These are phyloP conservation scores for Lithophane socia DNA, from an alignment of 2,888 invertebrate species.

Conservation along the genomic window DNA sequence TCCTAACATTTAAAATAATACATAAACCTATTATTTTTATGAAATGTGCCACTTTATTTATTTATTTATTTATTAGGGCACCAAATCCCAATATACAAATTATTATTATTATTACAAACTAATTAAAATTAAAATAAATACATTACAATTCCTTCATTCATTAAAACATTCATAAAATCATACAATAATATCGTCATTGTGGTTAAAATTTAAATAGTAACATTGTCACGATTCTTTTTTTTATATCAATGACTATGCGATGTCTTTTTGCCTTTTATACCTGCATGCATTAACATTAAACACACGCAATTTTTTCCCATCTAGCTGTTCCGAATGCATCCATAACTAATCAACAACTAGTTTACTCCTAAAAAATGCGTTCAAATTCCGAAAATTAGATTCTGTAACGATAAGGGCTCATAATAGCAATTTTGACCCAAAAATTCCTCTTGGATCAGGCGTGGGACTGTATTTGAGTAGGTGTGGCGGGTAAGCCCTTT, in stretches of 20 bases:
- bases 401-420: conserved; percentile 15
- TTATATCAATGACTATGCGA: too few relatives aligned
- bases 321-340: not conserved
- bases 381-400: conserved; percentile 33
- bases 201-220: too few relatives aligned
- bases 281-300: not conserved
- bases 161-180: too few relatives aligned
- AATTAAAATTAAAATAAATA: too few relatives aligned
- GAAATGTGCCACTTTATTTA: not conserved
- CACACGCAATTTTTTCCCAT: conserved; percentile 4
- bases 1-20: not conserved
- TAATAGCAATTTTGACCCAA: conserved; percentile 45
- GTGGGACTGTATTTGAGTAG: conserved; percentile 75
- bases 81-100: too few relatives aligned
- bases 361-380: conserved; percentile 29
- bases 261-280: not conserved
- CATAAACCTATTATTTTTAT: not conserved
- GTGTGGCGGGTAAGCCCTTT: conserved; percentile 74
- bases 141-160: too few relatives aligned
- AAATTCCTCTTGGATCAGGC: conserved; percentile 57
- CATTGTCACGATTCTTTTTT: not conserved
- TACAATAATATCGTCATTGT: too few relatives aligned
- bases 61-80: too few relatives aligned
- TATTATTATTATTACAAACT: too few relatives aligned
- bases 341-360: conserved; percentile 15